Percentiles rank a stretch among this genome's conserved stretches.
Conservation (phyloP, 1,140 invertebrate genomes). For the Temnothorax longispinosus region DNA sequence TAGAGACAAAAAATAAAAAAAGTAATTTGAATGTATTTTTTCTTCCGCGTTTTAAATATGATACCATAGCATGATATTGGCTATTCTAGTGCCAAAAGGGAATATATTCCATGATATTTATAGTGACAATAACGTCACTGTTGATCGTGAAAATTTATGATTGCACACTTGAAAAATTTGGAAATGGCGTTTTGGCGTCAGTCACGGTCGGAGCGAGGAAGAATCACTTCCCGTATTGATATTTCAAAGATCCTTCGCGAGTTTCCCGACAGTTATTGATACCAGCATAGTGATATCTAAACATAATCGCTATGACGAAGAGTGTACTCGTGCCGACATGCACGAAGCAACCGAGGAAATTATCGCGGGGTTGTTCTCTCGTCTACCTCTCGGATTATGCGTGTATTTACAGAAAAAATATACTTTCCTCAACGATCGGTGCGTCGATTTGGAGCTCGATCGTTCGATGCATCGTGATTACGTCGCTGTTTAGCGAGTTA, state of each 20-base stretch:
- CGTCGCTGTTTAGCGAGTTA: constrained; percentile 3
- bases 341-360: constrained; percentile 36
- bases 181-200: constrained; percentile 23
- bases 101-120: constrained; percentile 17
- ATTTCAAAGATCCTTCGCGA: background rate
- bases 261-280: background rate
- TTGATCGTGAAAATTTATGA: constrained; percentile 15
- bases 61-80: background rate
- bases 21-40: background rate
- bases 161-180: constrained; percentile 4
- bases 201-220: constrained; percentile 1
- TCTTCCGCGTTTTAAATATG: background rate
- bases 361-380: background rate
- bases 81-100: background rate
- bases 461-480: constrained; percentile 41
- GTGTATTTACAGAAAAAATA: constrained; percentile 58
- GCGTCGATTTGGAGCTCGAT: constrained; percentile 26
- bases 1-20: background rate
- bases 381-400: constrained; percentile 1
- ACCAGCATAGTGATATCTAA: constrained; percentile 57
- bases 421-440: constrained; percentile 51
- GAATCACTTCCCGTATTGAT: background rate
- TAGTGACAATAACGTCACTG: constrained; percentile 10
- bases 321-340: constrained; percentile 5
- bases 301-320: constrained; percentile 32